Conservation (phyloP, 2,113 vertebrate genomes). For the Macquaria ambigua region DNA sequence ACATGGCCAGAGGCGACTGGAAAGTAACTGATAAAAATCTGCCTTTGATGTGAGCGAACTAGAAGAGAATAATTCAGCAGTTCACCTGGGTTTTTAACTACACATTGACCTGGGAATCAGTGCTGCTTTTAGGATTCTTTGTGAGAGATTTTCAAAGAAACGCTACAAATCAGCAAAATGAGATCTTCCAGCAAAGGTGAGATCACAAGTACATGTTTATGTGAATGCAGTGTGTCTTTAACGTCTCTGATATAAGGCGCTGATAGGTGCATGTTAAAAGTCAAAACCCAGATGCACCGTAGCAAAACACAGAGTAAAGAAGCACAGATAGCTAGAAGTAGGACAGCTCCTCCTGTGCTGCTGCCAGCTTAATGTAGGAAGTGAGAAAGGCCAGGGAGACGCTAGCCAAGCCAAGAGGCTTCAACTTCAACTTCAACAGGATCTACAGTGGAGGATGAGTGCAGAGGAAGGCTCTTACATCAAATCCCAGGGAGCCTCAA, state of each 20-base stretch:
- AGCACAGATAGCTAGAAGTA: constrained; percentile 16
- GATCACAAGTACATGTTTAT: neutral
- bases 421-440: constrained; percentile 69
- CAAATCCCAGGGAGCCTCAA: constrained; percentile 64
- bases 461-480: constrained; percentile 67
- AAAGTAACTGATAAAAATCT: constrained; percentile 58
- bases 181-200: constrained; percentile 28
- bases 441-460: constrained; percentile 63
- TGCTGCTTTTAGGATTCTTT: constrained; percentile 41
- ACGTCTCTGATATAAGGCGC: constrained; percentile 15
- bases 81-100: constrained; percentile 57
- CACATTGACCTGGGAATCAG: constrained; percentile 40
- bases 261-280: constrained; percentile 1
- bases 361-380: constrained; percentile 46
- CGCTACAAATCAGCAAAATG: constrained; percentile 41
- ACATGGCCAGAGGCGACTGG: constrained; percentile 58
- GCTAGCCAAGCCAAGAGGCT: constrained; percentile 47
- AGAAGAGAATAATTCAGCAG: constrained; percentile 63
- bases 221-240: neutral
- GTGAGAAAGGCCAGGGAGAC: constrained; percentile 33
- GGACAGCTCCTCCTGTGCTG: constrained; percentile 39
- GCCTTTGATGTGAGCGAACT: constrained; percentile 70
- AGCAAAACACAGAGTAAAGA: constrained; percentile 11
- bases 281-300: constrained; percentile 2
- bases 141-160: constrained; percentile 59